These are phyloP conservation scores for Matsumurasca onukii DNA, from an alignment of 1,140 invertebrate species.

Conservation along the genomic window DNA sequence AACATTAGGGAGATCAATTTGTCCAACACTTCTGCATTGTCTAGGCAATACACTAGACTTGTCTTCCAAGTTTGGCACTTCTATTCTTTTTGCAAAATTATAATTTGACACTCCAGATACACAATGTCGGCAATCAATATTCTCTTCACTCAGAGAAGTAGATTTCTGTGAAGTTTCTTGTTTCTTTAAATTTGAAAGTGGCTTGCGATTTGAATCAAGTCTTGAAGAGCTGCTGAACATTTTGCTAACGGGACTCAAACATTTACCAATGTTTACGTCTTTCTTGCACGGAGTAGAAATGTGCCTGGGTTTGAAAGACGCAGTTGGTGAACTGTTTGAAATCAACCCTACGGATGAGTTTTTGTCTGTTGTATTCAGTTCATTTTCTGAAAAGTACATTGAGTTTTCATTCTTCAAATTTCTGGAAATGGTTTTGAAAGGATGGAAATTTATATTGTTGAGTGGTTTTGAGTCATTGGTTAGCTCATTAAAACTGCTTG, in stretches of 20 bases:
- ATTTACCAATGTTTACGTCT: background rate
- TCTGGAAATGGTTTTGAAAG: background rate
- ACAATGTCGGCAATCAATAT: background rate
- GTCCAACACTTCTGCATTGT: background rate
- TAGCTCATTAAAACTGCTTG: background rate
- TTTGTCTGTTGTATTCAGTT: background rate
- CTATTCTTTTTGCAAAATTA: background rate
- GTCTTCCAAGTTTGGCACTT: background rate
- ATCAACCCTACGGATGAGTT: background rate
- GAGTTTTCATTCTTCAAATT: background rate
- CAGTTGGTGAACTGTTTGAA: background rate
- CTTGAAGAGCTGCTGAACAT: conserved; percentile 27
- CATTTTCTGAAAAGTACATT: background rate
- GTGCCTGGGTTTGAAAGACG: background rate
- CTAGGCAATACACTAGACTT: background rate
- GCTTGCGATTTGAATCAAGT: conserved; percentile 20
- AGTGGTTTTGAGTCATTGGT: no score
- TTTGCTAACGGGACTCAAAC: conserved; percentile 26
- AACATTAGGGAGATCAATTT: conserved; percentile 21
- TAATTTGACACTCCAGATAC: background rate
- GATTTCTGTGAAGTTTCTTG: background rate
- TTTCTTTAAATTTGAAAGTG: conserved; percentile 17
- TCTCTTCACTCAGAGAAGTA: background rate
- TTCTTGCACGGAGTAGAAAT: background rate
- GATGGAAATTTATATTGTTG: background rate